Percentiles rank a stretch among this genome's conserved stretches.
Evolutionary conservation across 2,888 invertebrate genomes (phyloP).

Genomic region (Neocrepidodera transversa): DNA sequence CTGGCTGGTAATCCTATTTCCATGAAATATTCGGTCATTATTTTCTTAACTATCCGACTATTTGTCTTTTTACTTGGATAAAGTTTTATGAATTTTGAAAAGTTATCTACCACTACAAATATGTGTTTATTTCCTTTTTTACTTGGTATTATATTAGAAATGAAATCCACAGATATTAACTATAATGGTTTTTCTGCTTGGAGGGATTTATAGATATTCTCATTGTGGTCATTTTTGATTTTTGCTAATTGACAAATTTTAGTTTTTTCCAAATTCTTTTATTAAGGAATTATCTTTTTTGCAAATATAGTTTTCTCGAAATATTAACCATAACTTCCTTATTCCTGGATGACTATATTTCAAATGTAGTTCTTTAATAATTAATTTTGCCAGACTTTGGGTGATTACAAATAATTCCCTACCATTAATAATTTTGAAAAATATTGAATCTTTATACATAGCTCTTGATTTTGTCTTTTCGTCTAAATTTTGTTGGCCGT

Average conservation of each 20-base stretch:
- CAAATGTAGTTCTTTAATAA: not conserved
- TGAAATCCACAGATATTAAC: not conserved
- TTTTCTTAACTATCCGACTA: not conserved
- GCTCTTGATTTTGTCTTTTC: no score
- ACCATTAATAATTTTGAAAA: no score
- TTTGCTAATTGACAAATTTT: no score
- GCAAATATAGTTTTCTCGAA: no score
- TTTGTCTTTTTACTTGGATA: no score
- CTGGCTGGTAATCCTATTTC: not conserved
- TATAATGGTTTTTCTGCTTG: not conserved
- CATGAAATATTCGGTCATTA: not conserved
- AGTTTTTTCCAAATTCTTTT: no score
- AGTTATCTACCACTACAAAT: not conserved
- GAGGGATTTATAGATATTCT: not conserved
- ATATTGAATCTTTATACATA: no score
- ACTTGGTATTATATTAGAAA: not conserved
- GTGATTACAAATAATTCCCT: not conserved
- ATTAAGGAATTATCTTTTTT: no score
- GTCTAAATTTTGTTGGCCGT: not conserved
- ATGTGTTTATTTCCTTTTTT: not conserved
- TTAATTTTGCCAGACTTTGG: not conserved
- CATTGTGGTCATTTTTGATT: no score
- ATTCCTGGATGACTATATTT: not conserved
- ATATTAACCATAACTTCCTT: no score
- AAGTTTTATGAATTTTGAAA: not conserved